Base-by-base conservation (phyloP, 2,888 invertebrate species). In the Panopea generosa region DNA sequence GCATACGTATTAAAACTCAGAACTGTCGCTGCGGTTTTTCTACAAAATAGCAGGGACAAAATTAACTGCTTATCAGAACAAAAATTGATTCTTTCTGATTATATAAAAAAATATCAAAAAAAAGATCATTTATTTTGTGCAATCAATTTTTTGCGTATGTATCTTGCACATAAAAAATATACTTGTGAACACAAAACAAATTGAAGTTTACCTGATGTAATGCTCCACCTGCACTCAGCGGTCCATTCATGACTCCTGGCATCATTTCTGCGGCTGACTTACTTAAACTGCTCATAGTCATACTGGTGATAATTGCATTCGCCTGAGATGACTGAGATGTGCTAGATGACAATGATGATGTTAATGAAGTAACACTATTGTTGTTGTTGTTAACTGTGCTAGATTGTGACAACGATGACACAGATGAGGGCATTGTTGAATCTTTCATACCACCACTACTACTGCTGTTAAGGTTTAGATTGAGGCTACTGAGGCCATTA, bases 161-260 rank as follows among this genome's bases (percentile, higher is more conserved):
- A n/a, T n/a, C n/a, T n/a, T n/a, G n/a, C n/a, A n/a, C n/a, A n/a
- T n/a, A n/a, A n/a, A n/a, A n/a, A n/a, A n/a, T n/a, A n/a, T n/a
- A n/a, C n/a, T n/a, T n/a, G n/a, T n/a, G n/a, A n/a, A n/a, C n/a
- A n/a, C n/a, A n/a, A n/a, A n/a, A n/a, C n/a, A n/a, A n/a, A n/a
- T n/a, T n/a, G n/a, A n/a, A n/a, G n/a, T 11, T 4, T 33, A 33
- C 33, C 71, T 71, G 61, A 70, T 92, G 91, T 74, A 84, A 83
- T 53, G 84, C 83, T 63, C 87, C 86, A 65, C 84, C 88, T 45
- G 87, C 87, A 83, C 91, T 90, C 26, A 92, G 89, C 47, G 94
- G 94, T 72, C 94, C 94, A 89, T 94, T 94, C 91, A 94, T 92
- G 53, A 91, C 85, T 60, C 86, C 84, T 77, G 87, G 81, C 68